Evolutionary conservation across 2,888 invertebrate species (phyloP), one percentile per base, ranked within the genome.

Genomic region (Cephus sareptanus): DNA sequence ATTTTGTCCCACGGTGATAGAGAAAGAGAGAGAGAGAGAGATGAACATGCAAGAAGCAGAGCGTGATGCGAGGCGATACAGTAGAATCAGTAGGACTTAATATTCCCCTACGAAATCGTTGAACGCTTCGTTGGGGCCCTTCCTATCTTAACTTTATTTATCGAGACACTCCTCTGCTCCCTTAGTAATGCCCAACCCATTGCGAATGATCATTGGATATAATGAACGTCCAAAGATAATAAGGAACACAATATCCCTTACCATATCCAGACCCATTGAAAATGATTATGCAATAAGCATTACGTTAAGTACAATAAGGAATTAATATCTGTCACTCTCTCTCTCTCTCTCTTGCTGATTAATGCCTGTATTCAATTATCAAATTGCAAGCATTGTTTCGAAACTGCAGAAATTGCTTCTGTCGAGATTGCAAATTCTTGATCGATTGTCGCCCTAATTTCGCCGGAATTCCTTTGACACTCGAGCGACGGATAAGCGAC

Each of bases 71-170:
- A 75, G 79, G n/a, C 76, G 78, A 80, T 74, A 56, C 23, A 30
- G 69, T 68, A 69, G n/a, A 35, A 75, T 81, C 80, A 77, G 15
- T 40, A 40, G 40, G 40, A 56, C 9, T 15, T 71, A 71, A 75
- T 77, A 78, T 79, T 79, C 81, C 80, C 71, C 56, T 71, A 74
- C 80, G 79, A 84, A 81, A 85, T 84, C 81, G 80, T 78, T 81
- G 73, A 80, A 85, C 82, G 85, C 82, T 83, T 82, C 84, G 81
- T n/a, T 81, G 86, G 79, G 81, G 86, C 84, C 85, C 85, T 82
- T 85, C 85, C 84, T 82, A 77, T 75, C 77, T 79, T 74, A 76
- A 77, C 74, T 79, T 83, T 76, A 78, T 56, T 37, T 69, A n/a
- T 30, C 23, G 37, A 33, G 31, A 69, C 34, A 23, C 23, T 56